Conservation (phyloP, 2,797 vertebrate species). For the Pteropus rufus region DNA sequence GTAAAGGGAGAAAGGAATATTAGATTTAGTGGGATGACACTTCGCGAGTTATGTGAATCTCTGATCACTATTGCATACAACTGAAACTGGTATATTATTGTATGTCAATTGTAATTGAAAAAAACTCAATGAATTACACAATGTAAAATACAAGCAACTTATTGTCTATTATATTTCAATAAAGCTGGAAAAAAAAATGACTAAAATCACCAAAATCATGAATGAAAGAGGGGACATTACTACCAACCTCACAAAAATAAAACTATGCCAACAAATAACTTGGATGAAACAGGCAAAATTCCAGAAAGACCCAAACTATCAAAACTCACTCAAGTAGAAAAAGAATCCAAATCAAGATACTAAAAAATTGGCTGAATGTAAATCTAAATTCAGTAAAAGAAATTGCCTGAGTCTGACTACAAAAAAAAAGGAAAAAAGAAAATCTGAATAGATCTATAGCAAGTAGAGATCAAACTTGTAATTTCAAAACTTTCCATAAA, state of each 20-base stretch:
- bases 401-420: background rate
- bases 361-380: background rate
- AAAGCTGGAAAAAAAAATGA: background rate
- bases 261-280: background rate
- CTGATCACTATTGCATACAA: too few species aligned
- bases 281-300: background rate
- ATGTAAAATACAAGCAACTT: too few species aligned
- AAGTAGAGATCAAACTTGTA: background rate
- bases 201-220: conserved; percentile 23
- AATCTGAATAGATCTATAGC: background rate
- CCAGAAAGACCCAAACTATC: background rate
- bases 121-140: too few species aligned
- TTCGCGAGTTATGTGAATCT: too few species aligned
- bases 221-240: background rate
- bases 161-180: too few species aligned
- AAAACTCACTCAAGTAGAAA: background rate
- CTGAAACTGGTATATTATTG: too few species aligned
- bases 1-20: too few species aligned
- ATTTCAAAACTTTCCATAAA: background rate
- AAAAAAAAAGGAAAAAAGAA: background rate
- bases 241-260: background rate
- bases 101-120: too few species aligned
- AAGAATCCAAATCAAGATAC: background rate
- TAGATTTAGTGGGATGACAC: too few species aligned
- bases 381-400: conserved; percentile 1